These are phyloP conservation scores for Diarsia brunnea DNA, from an alignment of 2,888 invertebrate genomes.

Conservation along the genomic window DNA sequence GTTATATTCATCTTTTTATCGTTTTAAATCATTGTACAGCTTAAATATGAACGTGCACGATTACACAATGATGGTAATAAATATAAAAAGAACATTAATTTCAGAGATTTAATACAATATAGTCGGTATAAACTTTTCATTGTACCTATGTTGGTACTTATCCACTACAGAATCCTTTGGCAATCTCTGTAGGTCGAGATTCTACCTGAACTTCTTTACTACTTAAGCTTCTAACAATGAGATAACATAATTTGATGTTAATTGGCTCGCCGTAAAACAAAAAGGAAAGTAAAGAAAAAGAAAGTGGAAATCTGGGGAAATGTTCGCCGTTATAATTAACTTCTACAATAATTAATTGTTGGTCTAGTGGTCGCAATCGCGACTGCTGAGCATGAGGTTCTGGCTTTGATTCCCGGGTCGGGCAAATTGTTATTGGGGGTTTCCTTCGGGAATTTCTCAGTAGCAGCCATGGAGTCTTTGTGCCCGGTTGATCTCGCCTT, in stretches of 20 bases:
- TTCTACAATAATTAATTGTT: not conserved
- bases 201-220: constrained; percentile 11
- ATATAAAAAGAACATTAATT: constrained; percentile 9
- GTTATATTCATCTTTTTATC: not conserved
- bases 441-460: too few species aligned
- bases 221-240: constrained; percentile 18
- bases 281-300: constrained; percentile 1
- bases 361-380: too few species aligned
- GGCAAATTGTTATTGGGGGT: too few species aligned
- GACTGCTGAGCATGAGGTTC: too few species aligned
- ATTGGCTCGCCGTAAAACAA: constrained; percentile 20
- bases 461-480: too few species aligned
- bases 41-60: constrained; percentile 4
- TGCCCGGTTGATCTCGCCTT: too few species aligned
- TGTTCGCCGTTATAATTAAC: not conserved
- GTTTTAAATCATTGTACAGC: constrained; percentile 15
- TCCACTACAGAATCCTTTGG: not conserved
- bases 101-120: not conserved
- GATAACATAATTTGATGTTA: constrained; percentile 12
- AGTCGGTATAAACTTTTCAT: not conserved
- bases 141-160: not conserved
- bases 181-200: not conserved
- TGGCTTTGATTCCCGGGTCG: too few species aligned
- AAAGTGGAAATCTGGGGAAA: constrained; percentile 14
- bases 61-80: not conserved